Percentiles rank a stretch among this genome's conserved stretches.
Conservation (phyloP, 2,888 invertebrate genomes). For the Ptilodon capucinus region DNA sequence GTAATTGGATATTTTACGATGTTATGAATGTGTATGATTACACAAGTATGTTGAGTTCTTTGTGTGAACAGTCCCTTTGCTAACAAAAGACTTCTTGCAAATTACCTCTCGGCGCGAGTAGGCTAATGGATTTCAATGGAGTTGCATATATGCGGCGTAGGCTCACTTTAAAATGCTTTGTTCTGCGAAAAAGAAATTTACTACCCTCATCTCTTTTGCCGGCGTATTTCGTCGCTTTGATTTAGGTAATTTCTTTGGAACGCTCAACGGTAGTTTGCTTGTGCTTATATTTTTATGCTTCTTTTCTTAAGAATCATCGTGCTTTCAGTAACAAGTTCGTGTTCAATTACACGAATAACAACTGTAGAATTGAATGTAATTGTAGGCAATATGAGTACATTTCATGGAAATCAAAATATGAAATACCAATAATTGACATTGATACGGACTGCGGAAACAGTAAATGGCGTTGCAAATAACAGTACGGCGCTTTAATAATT, state of each 20-base stretch:
- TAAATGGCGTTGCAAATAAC: constrained; percentile 19
- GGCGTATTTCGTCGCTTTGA: constrained; percentile 60
- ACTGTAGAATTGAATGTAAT: constrained; percentile 11
- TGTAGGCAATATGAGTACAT: constrained; percentile 25
- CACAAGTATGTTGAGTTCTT: constrained; percentile 55
- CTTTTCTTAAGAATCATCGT: constrained; percentile 32
- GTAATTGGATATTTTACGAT: constrained; percentile 65
- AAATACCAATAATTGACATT: constrained; percentile 17
- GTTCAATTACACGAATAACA: constrained; percentile 19
- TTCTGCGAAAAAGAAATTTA: constrained; percentile 72
- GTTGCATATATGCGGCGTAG: constrained; percentile 69
- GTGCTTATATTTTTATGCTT: constrained; percentile 35
- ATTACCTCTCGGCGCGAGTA: constrained; percentile 66
- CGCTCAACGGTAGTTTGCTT: constrained; percentile 49
- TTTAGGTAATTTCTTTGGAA: constrained; percentile 67
- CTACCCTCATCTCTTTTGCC: constrained; percentile 61
- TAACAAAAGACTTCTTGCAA: constrained; percentile 71
- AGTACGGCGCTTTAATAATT: constrained; percentile 18
- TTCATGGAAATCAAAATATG: constrained; percentile 15
- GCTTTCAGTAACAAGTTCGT: constrained; percentile 22
- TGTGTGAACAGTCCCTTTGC: constrained; percentile 60
- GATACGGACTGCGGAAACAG: constrained; percentile 14
- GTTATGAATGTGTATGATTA: constrained; percentile 64
- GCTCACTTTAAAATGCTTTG: constrained; percentile 73
- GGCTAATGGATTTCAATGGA: constrained; percentile 77